Percentiles rank a stretch among this genome's conserved stretches.
Conservation (phyloP, 1,140 invertebrate genomes). For the Hyles euphorbiae region DNA sequence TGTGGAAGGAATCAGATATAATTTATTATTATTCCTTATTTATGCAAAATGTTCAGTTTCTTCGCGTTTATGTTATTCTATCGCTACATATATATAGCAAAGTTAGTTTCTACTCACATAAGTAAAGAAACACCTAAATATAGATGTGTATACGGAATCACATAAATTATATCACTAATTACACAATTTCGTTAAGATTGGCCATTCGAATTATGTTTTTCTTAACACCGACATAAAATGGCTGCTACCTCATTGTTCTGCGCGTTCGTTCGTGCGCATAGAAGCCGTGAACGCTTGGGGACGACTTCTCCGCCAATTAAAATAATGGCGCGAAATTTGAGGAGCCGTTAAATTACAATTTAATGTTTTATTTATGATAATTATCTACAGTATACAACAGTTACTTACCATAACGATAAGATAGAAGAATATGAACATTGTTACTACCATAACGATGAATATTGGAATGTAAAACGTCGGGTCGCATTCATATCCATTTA, state of each 20-base stretch:
- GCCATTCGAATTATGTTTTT: constrained; percentile 77
- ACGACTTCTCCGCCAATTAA: constrained; percentile 74
- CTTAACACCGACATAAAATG: constrained; percentile 76
- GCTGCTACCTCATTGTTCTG: constrained; percentile 76
- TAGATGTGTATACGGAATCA: constrained; percentile 66
- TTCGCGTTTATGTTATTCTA: constrained; percentile 58
- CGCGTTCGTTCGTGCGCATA: constrained; percentile 75
- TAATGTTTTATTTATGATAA: constrained; percentile 45
- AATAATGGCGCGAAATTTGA: constrained; percentile 75
- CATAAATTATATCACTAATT: constrained; percentile 75
- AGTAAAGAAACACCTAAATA: constrained; percentile 69
- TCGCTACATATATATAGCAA: constrained; percentile 52
- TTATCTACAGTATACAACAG: constrained; percentile 32
- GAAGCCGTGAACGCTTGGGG: constrained; percentile 75
- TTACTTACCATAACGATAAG: constrained; percentile 37
- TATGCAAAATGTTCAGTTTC: constrained; percentile 65
- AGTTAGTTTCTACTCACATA: constrained; percentile 71
- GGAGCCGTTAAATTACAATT: constrained; percentile 55
- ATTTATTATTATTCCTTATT: constrained; percentile 59
- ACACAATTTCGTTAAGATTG: constrained; percentile 75
- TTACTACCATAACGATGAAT: constrained; percentile 44
- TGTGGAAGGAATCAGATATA: constrained; percentile 45
- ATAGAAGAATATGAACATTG: constrained; percentile 54
- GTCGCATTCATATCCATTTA: constrained; percentile 35
- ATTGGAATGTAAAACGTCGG: constrained; percentile 40